phyloP scores from a whole-genome alignment of 2,888 invertebrate species.

The Pomacea canaliculata region DNA sequence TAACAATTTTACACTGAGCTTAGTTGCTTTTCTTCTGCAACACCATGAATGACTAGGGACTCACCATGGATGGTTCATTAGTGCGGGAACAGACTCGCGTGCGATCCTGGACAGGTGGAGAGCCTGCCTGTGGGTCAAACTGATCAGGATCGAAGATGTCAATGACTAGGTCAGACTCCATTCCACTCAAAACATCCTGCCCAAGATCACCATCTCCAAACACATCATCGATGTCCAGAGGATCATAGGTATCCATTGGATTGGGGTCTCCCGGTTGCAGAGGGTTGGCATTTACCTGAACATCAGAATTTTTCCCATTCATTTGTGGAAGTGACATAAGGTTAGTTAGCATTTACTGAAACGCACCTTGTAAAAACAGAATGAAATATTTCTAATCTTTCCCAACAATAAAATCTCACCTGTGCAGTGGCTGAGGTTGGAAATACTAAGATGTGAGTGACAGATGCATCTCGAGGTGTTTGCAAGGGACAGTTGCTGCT shows the following conservation, averaged over 20 bases:
- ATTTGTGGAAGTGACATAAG: too few species aligned
- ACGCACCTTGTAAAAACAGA: too few species aligned
- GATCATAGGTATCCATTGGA: slow-evolving; percentile 38
- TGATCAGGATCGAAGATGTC: slow-evolving; percentile 38
- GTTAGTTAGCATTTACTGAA: too few species aligned
- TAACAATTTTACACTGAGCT: too few species aligned
- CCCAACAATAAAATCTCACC: slow-evolving; percentile 37
- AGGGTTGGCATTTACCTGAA: slow-evolving; percentile 53
- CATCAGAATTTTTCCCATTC: not conserved
- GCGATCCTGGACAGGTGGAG: slow-evolving; percentile 46
- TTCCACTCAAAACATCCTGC: slow-evolving; percentile 36
- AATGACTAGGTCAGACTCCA: slow-evolving; percentile 48
- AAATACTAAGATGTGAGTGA: slow-evolving; percentile 98
- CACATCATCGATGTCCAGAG: slow-evolving; percentile 40
- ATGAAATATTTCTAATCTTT: too few species aligned
- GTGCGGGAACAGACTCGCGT: slow-evolving; percentile 50
- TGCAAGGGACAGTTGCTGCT: slow-evolving; percentile 75
- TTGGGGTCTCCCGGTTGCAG: slow-evolving; percentile 48
- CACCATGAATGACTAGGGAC: too few species aligned
- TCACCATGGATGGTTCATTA: slow-evolving; percentile 43
- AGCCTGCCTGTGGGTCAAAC: slow-evolving; percentile 49
- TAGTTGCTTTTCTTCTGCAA: too few species aligned
- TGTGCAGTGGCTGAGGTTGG: slow-evolving; percentile 80
- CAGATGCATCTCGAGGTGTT: slow-evolving; percentile 95
- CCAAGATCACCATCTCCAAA: slow-evolving; percentile 33